Evolutionary conservation across 2,888 invertebrate species (phyloP), one percentile per base, ranked within the genome.

Genomic region (Tiphia femorata): DNA sequence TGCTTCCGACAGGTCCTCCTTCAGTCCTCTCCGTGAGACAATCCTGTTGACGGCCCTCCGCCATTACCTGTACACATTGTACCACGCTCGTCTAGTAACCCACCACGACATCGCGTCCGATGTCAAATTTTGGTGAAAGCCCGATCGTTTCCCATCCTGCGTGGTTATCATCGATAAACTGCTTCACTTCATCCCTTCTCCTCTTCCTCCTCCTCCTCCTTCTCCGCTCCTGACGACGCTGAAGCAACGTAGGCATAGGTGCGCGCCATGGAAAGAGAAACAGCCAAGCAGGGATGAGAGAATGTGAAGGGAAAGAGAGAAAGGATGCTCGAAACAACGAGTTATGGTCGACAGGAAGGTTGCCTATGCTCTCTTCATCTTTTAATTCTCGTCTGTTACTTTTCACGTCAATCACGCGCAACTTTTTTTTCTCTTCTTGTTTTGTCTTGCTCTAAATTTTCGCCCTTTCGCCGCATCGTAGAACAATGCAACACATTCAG

Each of bases 131-230:
- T 64, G 59, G 54, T 52, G 64, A 49, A 50, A 64, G 50, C 57
- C 69, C 65, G 66, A 67, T 62, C 64, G 58, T 29, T 40, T 43
- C 56, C 56, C 58, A 54, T 56, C 63, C 66, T 65, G 69, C 65
- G 69, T 73, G 73, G 70, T 63, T 62, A 58, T 68, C 67, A 70
- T 73, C 77, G 78, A 78, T 79, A 77, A 77, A n/a, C n/a, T n/a
- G n/a, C n/a, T n/a, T n/a, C n/a, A n/a, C n/a, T n/a, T n/a, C n/a
- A n/a, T n/a, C n/a, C n/a, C n/a, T n/a, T n/a, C n/a, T n/a, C n/a
- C n/a, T n/a, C n/a, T n/a, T n/a, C n/a, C n/a, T n/a, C n/a, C n/a
- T n/a, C n/a, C n/a, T n/a, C n/a, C n/a, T n/a, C n/a, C n/a, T n/a
- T n/a, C 19, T 37, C 17, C 17, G 16, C 4, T 27, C 16, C 21